Percentiles rank a stretch among this genome's conserved stretches.
Evolutionary conservation across 2,797 vertebrate genomes (phyloP).

Genomic region (Dicrostonyx torquatus): DNA sequence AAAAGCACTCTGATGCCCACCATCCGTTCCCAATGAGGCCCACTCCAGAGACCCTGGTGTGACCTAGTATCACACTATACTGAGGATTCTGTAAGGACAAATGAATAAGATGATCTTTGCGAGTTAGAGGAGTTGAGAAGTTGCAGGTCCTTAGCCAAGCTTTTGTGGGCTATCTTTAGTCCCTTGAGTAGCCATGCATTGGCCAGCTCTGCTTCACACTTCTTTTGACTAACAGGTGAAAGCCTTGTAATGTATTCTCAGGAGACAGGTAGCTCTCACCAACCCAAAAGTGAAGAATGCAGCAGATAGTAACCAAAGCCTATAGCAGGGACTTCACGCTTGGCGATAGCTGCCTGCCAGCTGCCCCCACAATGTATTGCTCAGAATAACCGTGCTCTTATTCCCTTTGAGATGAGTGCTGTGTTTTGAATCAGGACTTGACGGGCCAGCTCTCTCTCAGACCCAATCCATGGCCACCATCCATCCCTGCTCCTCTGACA

Average conservation of each 20-base stretch:
- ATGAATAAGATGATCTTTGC: neutral
- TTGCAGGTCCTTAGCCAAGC: neutral
- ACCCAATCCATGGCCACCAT: rapidly evolving
- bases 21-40: neutral
- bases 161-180: neutral
- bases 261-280: neutral
- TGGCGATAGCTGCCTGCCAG: too few species aligned
- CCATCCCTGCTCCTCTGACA: neutral
- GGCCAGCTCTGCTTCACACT: neutral
- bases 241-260: neutral
- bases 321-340: neutral
- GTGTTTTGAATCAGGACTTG: neutral
- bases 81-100: neutral
- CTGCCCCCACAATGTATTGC: neutral
- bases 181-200: neutral
- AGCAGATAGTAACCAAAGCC: neutral
- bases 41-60: neutral
- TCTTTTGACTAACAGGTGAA: neutral
- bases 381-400: neutral
- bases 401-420: neutral
- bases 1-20: neutral
- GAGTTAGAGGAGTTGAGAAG: neutral
- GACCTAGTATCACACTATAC: too few species aligned
- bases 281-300: neutral
- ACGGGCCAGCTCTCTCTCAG: neutral